Conservation (phyloP, 37 sponge, comb jelly and placozoan species). For the Ianthella basta region DNA sequence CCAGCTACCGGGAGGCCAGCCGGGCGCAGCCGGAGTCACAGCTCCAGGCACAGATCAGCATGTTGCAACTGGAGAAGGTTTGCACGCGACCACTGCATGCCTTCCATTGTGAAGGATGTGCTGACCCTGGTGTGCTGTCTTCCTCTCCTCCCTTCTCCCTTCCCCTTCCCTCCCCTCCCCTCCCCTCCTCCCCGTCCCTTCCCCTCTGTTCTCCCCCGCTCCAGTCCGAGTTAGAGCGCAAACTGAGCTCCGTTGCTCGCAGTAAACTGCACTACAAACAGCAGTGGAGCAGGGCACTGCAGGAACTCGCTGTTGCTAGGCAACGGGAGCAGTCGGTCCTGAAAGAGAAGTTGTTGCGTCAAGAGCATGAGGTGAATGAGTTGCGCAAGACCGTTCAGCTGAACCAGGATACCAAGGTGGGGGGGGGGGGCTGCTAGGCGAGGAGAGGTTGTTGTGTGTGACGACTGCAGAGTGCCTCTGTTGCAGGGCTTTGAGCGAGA, state of each 20-base stretch:
- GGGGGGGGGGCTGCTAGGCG: conserved; percentile 1
- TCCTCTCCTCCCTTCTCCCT: too few relatives aligned
- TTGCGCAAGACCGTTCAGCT: conserved; percentile 34
- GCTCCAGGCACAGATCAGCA: conserved; percentile 77
- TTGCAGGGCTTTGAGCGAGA: conserved; percentile 6
- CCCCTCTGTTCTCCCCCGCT: too few relatives aligned
- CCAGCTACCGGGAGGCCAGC: conserved; percentile 49
- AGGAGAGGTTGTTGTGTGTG: not conserved
- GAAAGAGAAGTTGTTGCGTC: conserved; percentile 56
- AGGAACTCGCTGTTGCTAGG: conserved; percentile 72
- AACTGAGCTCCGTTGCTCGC: conserved; percentile 60
- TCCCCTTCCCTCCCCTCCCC: too few relatives aligned
- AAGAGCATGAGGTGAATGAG: conserved; percentile 61
- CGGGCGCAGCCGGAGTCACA: conserved; percentile 63
- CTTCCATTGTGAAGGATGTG: too few relatives aligned
- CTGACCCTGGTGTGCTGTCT: too few relatives aligned
- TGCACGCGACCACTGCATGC: not conserved
- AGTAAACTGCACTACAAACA: conserved; percentile 96
- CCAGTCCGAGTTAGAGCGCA: conserved; percentile 85
- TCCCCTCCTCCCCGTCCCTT: too few relatives aligned
- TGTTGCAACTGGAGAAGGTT: conserved; percentile 90
- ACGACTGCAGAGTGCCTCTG: not conserved
- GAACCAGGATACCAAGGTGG: conserved; percentile 36
- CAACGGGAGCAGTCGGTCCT: conserved; percentile 81
- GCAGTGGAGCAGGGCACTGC: conserved; percentile 88